phyloP scores from a whole-genome alignment of 2,888 invertebrate species.

The Ormyrus nitidulus region DNA sequence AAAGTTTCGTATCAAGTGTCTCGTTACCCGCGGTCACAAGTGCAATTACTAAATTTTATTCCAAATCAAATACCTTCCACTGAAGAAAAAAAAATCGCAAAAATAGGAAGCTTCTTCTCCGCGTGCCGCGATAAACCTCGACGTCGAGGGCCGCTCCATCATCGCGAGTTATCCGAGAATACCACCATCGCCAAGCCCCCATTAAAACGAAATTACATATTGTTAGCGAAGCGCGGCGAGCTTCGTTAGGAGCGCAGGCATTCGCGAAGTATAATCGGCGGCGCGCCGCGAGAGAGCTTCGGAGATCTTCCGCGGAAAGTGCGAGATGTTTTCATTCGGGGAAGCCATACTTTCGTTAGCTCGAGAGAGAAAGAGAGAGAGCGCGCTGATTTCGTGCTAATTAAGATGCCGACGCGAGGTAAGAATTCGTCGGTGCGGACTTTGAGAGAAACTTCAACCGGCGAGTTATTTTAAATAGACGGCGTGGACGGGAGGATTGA shows the following conservation, averaged over 20 bases:
- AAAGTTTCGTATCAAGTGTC: too few species aligned
- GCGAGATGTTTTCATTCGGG: slow-evolving; percentile 32
- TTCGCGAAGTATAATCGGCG: slow-evolving; percentile 7
- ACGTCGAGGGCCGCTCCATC: too few species aligned
- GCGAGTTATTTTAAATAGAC: slow-evolving; percentile 38
- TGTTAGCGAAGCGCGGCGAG: slow-evolving; percentile 17
- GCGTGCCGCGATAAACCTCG: too few species aligned
- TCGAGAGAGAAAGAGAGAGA: not conserved
- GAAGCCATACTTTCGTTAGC: slow-evolving; percentile 14
- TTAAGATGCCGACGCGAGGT: slow-evolving; percentile 41
- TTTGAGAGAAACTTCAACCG: slow-evolving; percentile 39
- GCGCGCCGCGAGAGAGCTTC: not conserved
- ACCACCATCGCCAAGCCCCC: slow-evolving; percentile 26
- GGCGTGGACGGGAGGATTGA: not conserved
- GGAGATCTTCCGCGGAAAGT: not conserved
- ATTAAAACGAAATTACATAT: slow-evolving; percentile 55
- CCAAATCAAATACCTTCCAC: too few species aligned
- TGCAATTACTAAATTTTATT: too few species aligned
- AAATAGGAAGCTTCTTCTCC: too few species aligned
- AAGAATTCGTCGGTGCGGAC: slow-evolving; percentile 39
- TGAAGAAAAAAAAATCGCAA: too few species aligned
- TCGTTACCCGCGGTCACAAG: too few species aligned
- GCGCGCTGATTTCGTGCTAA: slow-evolving; percentile 40
- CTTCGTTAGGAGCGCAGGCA: slow-evolving; percentile 32
- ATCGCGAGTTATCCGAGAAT: not conserved